Evolutionary conservation across 2,797 vertebrate species (phyloP), one percentile per base, ranked within the genome.

Genomic region (Rhynchonycteris naso): DNA sequence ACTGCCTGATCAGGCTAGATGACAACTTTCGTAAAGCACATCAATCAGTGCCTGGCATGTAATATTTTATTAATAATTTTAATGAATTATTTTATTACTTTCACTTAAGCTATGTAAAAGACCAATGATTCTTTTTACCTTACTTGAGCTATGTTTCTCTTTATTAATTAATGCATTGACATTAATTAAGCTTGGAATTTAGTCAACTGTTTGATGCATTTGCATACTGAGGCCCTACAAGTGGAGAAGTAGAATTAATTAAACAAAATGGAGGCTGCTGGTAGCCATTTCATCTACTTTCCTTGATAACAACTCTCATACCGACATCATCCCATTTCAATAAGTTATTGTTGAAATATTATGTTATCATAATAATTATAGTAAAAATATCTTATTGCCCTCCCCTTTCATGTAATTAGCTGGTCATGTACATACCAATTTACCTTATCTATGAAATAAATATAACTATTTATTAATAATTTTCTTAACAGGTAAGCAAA

Each of bases 11-110:
- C n/a, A n/a, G n/a, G n/a, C n/a, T 43, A 61, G 24, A 75, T 52
- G 56, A 58, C 19, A 63, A 58, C 18, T 72, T 72, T 88, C 69
- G 1, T 82, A 91, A 89, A 86, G 18, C n/a, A n/a, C 28, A n/a
- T 52, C 30, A 65, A 78, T 79, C n/a, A 89, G 16, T 52, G 3
- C 58, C n/a, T 68, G 22, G 50, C 13, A 68, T 8, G n/a, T 86
- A 79, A 88, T 74, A 4, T 54, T 91, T 61, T 85, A 38, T 59
- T 80, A 90, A 81, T 61, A 66, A 81, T 87, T 85, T 91, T 63
- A 94, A 92, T 75, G 63, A 52, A 72, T 81, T 85, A 54, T 50
- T 92, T 58, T 58, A 80, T n/a, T 89, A 38, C 72, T 79, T 75
- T 54, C 5, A 90, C 8, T 82, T 78, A 78, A 22, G 38, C 26